phyloP scores from a whole-genome alignment of 2,797 vertebrate species.

The Hemitrygon akajei region DNA sequence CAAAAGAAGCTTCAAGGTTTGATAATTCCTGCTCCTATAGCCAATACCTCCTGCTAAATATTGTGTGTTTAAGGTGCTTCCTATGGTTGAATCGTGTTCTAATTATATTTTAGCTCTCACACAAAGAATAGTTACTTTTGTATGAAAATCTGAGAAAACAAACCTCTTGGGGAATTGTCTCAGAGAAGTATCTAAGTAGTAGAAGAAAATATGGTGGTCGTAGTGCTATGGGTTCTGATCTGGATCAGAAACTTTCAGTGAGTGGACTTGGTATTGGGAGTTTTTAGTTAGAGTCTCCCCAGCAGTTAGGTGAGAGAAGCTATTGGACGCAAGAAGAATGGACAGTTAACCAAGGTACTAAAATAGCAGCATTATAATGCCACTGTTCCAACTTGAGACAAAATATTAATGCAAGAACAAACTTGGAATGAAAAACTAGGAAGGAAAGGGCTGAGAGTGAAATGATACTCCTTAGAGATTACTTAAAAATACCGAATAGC shows the following conservation, averaged over 20 bases:
- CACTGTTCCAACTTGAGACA: slow-evolving; percentile 26
- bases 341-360: not conserved
- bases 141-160: not conserved
- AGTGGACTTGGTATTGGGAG: too few relatives aligned
- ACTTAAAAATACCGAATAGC: not conserved
- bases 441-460: not conserved
- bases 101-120: not conserved
- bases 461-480: not conserved
- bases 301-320: too few relatives aligned
- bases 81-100: not conserved
- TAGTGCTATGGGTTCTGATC: not conserved
- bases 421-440: not conserved
- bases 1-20: not conserved
- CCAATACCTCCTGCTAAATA: not conserved
- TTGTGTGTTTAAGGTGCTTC: not conserved
- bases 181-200: too few relatives aligned
- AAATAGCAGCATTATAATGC: too few relatives aligned
- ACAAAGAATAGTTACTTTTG: not conserved
- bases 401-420: not conserved
- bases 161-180: not conserved
- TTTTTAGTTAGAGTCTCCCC: not conserved
- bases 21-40: not conserved
- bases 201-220: not conserved
- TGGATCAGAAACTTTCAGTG: not conserved
- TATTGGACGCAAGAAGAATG: not conserved